Evolutionary conservation across 2,888 invertebrate species (phyloP).

Genomic region (Gymnosoma rotundatum): DNA sequence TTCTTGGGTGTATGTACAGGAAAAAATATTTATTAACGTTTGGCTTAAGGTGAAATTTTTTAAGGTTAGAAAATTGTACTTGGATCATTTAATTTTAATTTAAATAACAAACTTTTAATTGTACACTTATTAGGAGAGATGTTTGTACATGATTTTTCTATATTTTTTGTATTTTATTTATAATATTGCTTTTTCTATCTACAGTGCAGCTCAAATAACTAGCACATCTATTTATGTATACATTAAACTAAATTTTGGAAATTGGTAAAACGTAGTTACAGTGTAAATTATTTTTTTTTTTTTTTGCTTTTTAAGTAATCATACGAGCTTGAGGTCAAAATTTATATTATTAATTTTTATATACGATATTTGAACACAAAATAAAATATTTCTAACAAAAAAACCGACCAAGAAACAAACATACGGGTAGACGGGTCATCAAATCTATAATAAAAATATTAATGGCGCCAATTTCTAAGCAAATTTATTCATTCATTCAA

Average conservation of each 20-base stretch:
- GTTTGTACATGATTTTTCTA: neutral
- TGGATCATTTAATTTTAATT: constrained; percentile 51
- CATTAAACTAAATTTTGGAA: neutral
- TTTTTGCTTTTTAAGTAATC: too few species aligned
- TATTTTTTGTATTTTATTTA: neutral
- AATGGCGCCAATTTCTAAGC: too few species aligned
- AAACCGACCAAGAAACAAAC: too few species aligned
- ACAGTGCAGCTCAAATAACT: constrained; percentile 13
- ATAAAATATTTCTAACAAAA: too few species aligned
- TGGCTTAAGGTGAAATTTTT: constrained; percentile 55
- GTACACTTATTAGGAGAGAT: constrained; percentile 29
- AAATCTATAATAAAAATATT: too few species aligned
- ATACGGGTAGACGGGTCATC: too few species aligned
- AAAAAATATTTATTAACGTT: constrained; percentile 30
- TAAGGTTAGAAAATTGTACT: constrained; percentile 65
- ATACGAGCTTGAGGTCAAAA: too few species aligned
- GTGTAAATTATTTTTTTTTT: neutral
- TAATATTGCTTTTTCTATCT: constrained; percentile 28
- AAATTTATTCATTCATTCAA: too few species aligned
- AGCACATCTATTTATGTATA: neutral
- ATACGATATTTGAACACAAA: too few species aligned
- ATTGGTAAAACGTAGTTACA: neutral
- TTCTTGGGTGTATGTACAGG: constrained; percentile 61
- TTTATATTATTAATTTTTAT: too few species aligned
- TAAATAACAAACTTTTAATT: constrained; percentile 33